phyloP scores from a whole-genome alignment of 2,888 invertebrate species.

The Xestia xanthographa region DNA sequence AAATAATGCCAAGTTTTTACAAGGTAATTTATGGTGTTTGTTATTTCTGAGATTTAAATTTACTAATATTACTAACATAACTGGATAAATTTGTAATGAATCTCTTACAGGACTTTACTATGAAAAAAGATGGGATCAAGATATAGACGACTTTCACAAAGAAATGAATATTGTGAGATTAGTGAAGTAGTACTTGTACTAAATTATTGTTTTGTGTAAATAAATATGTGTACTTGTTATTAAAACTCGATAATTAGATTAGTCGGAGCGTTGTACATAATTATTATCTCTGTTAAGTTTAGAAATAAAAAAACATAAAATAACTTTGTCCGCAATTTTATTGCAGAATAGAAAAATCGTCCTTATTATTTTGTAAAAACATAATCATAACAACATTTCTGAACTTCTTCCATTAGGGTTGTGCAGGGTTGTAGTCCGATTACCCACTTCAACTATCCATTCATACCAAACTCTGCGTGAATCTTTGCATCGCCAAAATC shows the following conservation, averaged over 20 bases:
- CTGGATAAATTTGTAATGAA: not conserved
- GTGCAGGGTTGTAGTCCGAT: constrained; percentile 79
- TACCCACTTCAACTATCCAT: constrained; percentile 92
- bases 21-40: constrained; percentile 89
- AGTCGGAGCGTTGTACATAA: constrained; percentile 5
- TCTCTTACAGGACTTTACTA: constrained; percentile 92
- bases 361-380: constrained; percentile 31
- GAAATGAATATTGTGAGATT: constrained; percentile 94
- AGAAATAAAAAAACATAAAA: constrained; percentile 38
- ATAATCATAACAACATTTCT: constrained; percentile 84
- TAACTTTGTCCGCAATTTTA: constrained; percentile 44
- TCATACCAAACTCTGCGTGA: constrained; percentile 98
- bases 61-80: not conserved
- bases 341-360: constrained; percentile 46
- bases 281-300: constrained; percentile 13
- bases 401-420: constrained; percentile 85
- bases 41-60: constrained; percentile 3
- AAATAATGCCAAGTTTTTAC: constrained; percentile 93
- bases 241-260: not conserved
- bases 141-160: constrained; percentile 94
- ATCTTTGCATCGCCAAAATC: constrained; percentile 96
- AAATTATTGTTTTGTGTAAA: constrained; percentile 1
- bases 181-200: constrained; percentile 70
- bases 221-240: not conserved
- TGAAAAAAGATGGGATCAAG: constrained; percentile 98